Evolutionary conservation across 2,888 invertebrate species (phyloP).

Genomic region (Anthrax anthrax): DNA sequence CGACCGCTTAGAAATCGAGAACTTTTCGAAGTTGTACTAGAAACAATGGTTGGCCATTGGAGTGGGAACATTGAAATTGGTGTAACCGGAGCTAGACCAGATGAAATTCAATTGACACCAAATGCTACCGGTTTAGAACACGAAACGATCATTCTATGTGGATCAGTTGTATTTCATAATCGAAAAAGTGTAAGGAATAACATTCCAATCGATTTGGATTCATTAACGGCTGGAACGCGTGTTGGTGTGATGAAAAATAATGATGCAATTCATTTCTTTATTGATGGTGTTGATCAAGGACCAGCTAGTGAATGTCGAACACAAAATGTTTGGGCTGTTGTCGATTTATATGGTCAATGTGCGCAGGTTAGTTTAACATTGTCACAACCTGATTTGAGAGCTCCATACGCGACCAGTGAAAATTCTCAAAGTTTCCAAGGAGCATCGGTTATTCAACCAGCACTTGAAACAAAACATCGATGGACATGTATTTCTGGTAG

Average conservation of each 20-base stretch:
- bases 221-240: conserved; percentile 58
- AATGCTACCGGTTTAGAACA: conserved; percentile 85
- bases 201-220: conserved; percentile 74
- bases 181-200: conserved; percentile 68
- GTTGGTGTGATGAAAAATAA: conserved; percentile 80
- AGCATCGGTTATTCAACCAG: conserved; percentile 41
- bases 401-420: conserved; percentile 36
- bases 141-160: conserved; percentile 87
- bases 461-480: conserved; percentile 33
- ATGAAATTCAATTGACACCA: conserved; percentile 72
- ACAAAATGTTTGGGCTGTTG: conserved; percentile 77
- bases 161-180: conserved; percentile 83
- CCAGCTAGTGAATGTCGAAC: conserved; percentile 67
- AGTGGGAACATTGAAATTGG: conserved; percentile 82
- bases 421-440: conserved; percentile 43
- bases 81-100: conserved; percentile 77
- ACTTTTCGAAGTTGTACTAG: conserved; percentile 80
- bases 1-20: conserved; percentile 78
- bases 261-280: conserved; percentile 73
- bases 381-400: conserved; percentile 23
- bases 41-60: conserved; percentile 86
- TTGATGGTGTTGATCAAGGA: conserved; percentile 78
- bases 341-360: conserved; percentile 89
- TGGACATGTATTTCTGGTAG: conserved; percentile 34
- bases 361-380: conserved; percentile 58